Conservation (phyloP, 2,797 vertebrate genomes). For the Hippopotamyrus pictus region DNA sequence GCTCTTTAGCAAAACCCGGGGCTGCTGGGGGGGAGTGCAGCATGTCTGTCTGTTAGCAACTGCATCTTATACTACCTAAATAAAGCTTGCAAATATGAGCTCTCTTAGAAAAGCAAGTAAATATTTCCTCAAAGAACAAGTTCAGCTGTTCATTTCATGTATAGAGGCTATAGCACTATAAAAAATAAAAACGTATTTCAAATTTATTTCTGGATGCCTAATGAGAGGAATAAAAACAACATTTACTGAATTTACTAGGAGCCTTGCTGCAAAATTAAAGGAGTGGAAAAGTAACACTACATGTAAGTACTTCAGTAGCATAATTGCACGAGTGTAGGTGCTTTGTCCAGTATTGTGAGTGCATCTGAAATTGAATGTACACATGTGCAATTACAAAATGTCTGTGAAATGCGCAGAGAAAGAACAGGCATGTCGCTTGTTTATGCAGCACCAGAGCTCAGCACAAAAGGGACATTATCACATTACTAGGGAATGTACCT, state of each 20-base stretch:
- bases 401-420: neutral
- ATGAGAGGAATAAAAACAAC: neutral
- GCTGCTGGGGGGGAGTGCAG: neutral
- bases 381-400: neutral
- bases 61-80: neutral
- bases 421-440: neutral
- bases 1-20: neutral
- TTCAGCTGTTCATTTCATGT: neutral
- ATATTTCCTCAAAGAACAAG: neutral
- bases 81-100: neutral
- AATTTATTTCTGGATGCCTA: neutral
- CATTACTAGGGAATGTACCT: neutral
- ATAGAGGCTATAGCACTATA: neutral
- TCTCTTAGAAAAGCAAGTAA: neutral
- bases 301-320: neutral
- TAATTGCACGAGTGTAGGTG: neutral
- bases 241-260: neutral
- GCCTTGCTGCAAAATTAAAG: neutral
- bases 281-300: neutral
- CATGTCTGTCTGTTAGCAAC: neutral
- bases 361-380: neutral
- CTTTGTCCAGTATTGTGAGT: neutral
- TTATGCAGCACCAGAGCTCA: neutral
- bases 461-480: neutral
- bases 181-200: neutral